Evolutionary conservation across 1,140 invertebrate species (phyloP), one percentile per base, ranked within the genome.

Genomic region (Wiebesia pumilae): DNA sequence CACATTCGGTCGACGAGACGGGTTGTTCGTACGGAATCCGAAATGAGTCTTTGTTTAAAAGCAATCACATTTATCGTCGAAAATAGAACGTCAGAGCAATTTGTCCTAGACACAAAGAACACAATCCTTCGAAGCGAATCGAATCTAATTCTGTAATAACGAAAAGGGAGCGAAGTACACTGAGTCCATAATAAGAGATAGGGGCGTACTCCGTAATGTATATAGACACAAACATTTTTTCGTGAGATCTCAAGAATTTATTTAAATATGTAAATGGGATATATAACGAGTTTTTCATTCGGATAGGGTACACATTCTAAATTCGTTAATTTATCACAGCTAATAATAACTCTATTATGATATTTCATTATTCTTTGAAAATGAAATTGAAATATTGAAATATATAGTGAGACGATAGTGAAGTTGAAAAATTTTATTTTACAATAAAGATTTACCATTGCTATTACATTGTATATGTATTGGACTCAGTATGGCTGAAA

Each of bases 41-140:
- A 62, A 84, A 87, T 84, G 86, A 87, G 86, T 51, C 84, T 87
- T 83, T 87, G 86, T 84, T 87, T 87, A 84, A 87, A 87, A 87
- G 86, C 81, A 87, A 87, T 87, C 86, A 65, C 86, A 80, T 81
- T 87, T 87, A 83, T 80, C 86, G 62, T 84, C 58, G 80, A 78
- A 79, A 87, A 87, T 77, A 87, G 81, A 83, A 47, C 12, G 71
- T 43, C 47, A 10, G 40, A 27, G 67, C 47, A 30, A 86, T 86
- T 81, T 65, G 47, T 47, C 40, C 67, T 69, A 58, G 81, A 80
- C 75, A 80, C 73, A 87, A 87, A 83, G 81, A 62, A 80, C 54
- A 62, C 80, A 43, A 80, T 87, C 75, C 73, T 87, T 87, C 81
- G 58, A 79, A 43, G 67, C 79, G 80, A 38, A 51, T 86, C 79